Base-by-base conservation (phyloP, 2,888 invertebrate genomes). In the Baronia brevicornis region DNA sequence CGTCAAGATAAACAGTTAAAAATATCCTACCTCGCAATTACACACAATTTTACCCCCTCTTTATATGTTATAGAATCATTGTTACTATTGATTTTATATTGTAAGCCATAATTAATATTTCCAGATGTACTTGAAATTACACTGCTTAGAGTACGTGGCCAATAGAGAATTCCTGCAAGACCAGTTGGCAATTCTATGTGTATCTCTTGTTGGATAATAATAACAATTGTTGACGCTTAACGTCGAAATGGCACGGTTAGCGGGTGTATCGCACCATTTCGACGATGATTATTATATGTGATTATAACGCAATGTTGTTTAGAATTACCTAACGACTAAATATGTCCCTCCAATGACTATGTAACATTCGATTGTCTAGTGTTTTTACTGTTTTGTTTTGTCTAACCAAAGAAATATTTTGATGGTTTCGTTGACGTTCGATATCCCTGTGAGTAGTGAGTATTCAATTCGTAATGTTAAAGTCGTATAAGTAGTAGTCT, bases 291-390 rank as follows among this genome's bases (percentile, higher is more conserved):
- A 75, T 72, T 72, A 67, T 69, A 75, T 72, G 75, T 80, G 70
- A 78, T 75, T 70, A 73, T 66, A 66, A 73, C 57, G 77, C 78
- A 71, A 69, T 80, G 82, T 79, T 80, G 73, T 82, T 71, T 82
- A 82, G 78, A 80, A 63, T 69, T 73, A 79, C 70, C 71, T 77
- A 75, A 74, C 71, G 67, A 75, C 72, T 77, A 78, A 71, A 64
- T 65, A 74, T 79, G 74, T 80, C 80, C 82, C 82, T 84, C 80
- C 82, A 82, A 77, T 74, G 80, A 78, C 74, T 78, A 78, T 66
- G 56, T 74, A 71, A 67, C 64, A 62, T 71, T 77, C 69, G 69
- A 70, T 72, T 66, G 69, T 75, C 67, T 77, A 77, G 73, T 74
- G 72, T 73, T 77, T 72, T 71, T 70, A 70, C 65, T 71, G 60